Percentiles rank a stretch among this genome's conserved stretches.
phyloP scores from a whole-genome alignment of 2,113 vertebrate species.

The Uria aalge region DNA sequence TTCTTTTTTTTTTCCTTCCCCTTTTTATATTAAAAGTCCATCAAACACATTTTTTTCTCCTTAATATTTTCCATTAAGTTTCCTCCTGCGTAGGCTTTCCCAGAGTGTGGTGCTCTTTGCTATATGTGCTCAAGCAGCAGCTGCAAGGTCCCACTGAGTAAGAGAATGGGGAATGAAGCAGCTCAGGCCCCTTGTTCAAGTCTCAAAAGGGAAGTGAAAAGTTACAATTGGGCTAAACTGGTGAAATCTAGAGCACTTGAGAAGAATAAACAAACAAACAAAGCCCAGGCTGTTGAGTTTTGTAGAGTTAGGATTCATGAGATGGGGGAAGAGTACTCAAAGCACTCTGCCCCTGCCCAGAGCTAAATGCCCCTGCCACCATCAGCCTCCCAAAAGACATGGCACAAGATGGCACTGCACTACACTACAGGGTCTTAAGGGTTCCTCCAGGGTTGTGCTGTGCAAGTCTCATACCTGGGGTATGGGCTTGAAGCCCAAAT shows the following conservation, averaged over 20 bases:
- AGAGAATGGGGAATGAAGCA: background rate
- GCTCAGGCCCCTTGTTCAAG: background rate
- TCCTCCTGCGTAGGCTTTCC: constrained; percentile 33
- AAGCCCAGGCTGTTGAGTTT: background rate
- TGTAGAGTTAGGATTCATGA: background rate
- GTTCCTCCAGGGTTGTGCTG: background rate
- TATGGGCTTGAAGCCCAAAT: background rate
- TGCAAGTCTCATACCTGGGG: background rate
- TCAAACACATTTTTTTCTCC: constrained; percentile 72
- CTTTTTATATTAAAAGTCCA: constrained; percentile 79
- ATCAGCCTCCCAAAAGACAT: background rate
- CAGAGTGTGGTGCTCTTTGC: constrained; percentile 14
- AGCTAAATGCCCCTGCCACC: background rate
- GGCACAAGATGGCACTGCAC: background rate
- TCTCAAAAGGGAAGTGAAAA: constrained; percentile 1
- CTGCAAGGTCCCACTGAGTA: background rate
- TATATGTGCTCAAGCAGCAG: constrained; percentile 30
- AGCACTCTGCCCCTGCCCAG: background rate
- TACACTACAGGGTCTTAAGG: background rate
- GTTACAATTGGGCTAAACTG: background rate
- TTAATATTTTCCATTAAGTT: constrained; percentile 73
- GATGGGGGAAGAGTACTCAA: background rate
- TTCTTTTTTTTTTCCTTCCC: background rate
- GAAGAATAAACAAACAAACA: constrained; percentile 36
- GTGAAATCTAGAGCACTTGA: constrained; percentile 10